These are phyloP conservation scores for Labeo calbasu DNA, from an alignment of 2,797 vertebrate genomes.

Conservation along the genomic window DNA sequence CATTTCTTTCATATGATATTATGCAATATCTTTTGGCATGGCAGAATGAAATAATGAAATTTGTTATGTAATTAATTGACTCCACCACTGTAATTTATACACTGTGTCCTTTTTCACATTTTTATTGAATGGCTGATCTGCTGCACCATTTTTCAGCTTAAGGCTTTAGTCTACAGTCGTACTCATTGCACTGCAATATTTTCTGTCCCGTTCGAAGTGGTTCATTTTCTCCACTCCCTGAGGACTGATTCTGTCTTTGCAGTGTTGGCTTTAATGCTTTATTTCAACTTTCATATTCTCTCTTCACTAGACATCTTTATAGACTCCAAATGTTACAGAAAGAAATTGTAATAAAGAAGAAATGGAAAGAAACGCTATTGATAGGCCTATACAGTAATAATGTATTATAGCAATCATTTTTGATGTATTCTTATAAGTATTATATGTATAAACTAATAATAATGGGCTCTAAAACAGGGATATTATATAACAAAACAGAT, in stretches of 20 bases:
- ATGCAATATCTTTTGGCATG: not conserved
- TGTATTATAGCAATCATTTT: too few relatives aligned
- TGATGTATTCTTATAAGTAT: too few relatives aligned
- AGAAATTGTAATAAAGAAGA: not conserved
- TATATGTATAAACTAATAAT: not conserved
- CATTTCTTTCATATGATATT: not conserved
- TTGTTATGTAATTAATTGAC: not conserved
- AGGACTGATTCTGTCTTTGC: conserved; percentile 13
- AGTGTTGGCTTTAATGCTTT: conserved; percentile 4
- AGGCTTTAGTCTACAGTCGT: not conserved
- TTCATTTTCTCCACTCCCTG: not conserved
- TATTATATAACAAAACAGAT: not conserved
- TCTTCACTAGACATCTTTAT: conserved; percentile 3
- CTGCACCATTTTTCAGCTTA: conserved; percentile 12
- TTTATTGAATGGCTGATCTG: not conserved
- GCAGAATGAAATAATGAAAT: not conserved
- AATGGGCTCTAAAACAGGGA: too few relatives aligned
- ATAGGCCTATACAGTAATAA: not conserved
- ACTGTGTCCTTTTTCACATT: not conserved
- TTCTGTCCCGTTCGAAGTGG: not conserved
- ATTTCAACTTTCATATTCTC: not conserved
- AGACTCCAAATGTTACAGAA: not conserved
- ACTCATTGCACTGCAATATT: conserved; percentile 6
- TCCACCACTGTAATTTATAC: not conserved
- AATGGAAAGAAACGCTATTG: not conserved